A percentile compares a stretch with the other conserved stretches of the same genome.
These are phyloP conservation scores for Trachemys scripta DNA, from an alignment of 2,113 vertebrate genomes.

Conservation along the genomic window DNA sequence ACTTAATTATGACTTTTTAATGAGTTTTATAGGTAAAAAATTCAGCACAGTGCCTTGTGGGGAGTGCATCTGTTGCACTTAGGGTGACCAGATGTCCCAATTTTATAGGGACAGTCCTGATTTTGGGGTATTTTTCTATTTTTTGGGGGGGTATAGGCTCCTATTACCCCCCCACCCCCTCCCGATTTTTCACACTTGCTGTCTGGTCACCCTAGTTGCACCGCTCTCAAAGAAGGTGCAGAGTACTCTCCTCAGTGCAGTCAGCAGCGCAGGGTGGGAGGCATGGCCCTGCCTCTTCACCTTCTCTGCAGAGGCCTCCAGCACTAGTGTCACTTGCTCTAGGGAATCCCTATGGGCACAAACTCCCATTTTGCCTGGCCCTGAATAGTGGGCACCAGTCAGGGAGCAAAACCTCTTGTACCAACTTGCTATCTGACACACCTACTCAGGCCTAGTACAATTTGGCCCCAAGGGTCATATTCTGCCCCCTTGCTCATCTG, in stretches of 20 bases:
- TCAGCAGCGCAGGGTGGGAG: neutral
- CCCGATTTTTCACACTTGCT: too few relatives aligned
- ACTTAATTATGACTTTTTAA: constrained; percentile 18
- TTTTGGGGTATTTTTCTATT: too few relatives aligned
- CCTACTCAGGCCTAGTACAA: neutral
- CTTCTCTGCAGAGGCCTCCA: neutral
- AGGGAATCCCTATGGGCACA: neutral
- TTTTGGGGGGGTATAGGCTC: too few relatives aligned
- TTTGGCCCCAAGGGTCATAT: neutral
- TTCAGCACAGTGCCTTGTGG: neutral
- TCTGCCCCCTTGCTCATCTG: accelerated
- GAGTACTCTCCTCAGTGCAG: neutral
- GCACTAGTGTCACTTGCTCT: neutral
- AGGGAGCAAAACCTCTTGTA: neutral
- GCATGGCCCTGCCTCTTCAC: neutral
- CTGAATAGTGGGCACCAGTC: neutral
- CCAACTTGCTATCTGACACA: neutral
- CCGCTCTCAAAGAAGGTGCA: neutral
- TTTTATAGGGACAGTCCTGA: too few relatives aligned
- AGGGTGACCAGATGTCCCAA: too few relatives aligned
- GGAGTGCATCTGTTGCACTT: neutral
- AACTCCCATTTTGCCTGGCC: neutral
- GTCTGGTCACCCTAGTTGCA: neutral
- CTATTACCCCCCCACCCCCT: too few relatives aligned
- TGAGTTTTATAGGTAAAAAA: neutral